Percentiles rank a stretch among this genome's conserved stretches.
Conservation (phyloP, 2,888 invertebrate genomes). For the Xanthostigma xanthostigma region DNA sequence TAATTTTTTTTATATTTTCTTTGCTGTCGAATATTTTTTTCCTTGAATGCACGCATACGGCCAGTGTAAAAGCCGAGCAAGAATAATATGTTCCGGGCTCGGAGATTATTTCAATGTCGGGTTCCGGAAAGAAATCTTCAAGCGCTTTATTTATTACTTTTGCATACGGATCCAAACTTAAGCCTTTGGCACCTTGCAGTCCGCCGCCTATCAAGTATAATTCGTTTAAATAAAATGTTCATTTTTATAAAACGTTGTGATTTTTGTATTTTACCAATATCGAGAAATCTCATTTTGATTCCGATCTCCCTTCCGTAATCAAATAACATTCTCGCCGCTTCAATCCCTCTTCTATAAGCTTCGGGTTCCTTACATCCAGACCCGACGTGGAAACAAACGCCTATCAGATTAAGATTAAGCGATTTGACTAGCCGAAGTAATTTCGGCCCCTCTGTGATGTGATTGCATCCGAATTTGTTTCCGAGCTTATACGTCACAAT, state of each 20-base stretch:
- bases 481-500: background rate
- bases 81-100: conserved; percentile 12
- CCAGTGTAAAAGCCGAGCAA: conserved; percentile 9
- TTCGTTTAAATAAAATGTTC: too few relatives aligned
- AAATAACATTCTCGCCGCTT: conserved; percentile 16
- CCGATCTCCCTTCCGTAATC: conserved; percentile 11
- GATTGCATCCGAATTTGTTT: conserved; percentile 2
- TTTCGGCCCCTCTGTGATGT: conserved; percentile 1
- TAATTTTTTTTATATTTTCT: too few relatives aligned
- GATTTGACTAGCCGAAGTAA: background rate
- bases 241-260: too few relatives aligned
- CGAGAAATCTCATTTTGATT: conserved; percentile 2
- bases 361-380: conserved; percentile 1
- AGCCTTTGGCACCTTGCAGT: conserved; percentile 16
- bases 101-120: conserved; percentile 6
- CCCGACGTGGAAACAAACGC: conserved; percentile 3
- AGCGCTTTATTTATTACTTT: conserved; percentile 7
- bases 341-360: conserved; percentile 19
- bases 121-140: conserved; percentile 7
- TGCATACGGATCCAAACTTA: background rate
- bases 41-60: conserved; percentile 7
- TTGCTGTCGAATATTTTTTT: background rate
- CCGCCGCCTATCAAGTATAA: conserved; percentile 18
- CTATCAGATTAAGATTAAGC: background rate
- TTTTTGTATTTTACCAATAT: background rate